Evolutionary conservation across 2,888 invertebrate genomes (phyloP).

Genomic region (Rhaphigaster nebulosa): DNA sequence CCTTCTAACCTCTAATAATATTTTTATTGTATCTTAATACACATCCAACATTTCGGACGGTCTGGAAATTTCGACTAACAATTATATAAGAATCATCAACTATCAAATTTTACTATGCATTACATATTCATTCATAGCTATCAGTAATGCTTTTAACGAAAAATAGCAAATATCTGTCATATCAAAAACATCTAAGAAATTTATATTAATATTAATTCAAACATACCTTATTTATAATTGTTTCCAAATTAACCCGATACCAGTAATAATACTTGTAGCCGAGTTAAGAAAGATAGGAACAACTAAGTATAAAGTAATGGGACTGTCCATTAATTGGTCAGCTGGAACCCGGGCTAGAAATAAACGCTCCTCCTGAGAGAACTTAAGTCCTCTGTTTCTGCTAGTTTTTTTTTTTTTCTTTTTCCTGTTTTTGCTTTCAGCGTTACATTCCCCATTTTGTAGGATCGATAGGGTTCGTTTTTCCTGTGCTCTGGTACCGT

Average conservation of each 20-base stretch:
- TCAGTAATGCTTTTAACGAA: too few species aligned
- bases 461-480: background rate
- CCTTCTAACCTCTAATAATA: too few species aligned
- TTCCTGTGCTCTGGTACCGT: background rate
- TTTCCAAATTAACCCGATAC: background rate
- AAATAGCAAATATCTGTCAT: too few species aligned
- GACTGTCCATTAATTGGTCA: slow-evolving; percentile 7
- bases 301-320: background rate
- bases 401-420: background rate
- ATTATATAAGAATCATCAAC: too few species aligned
- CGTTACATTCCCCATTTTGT: background rate
- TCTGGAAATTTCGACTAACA: too few species aligned
- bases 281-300: background rate
- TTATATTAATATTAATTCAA: too few species aligned
- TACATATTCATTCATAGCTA: too few species aligned
- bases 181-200: too few species aligned
- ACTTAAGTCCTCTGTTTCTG: background rate
- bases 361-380: background rate
- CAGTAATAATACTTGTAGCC: background rate
- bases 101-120: too few species aligned
- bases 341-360: background rate
- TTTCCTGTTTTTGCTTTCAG: background rate
- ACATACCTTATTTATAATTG: too few species aligned
- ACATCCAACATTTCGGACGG: too few species aligned
- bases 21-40: too few species aligned